These are phyloP conservation scores for Tretioscincus oriximinensis DNA, from an alignment of 2,113 vertebrate genomes.

Conservation along the genomic window DNA sequence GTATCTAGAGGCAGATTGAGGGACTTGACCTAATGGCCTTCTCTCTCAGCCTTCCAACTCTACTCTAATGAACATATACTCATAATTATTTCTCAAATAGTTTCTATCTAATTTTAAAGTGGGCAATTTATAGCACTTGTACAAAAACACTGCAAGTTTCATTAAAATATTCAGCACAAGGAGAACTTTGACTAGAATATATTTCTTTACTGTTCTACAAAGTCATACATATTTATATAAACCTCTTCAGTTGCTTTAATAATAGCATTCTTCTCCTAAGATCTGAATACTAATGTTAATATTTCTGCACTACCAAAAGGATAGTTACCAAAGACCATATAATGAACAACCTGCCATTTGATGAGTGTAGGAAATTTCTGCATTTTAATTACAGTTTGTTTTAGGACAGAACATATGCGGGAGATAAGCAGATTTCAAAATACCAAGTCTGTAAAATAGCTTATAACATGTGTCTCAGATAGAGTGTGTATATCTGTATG, in stretches of 20 bases:
- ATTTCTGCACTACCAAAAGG: conserved; percentile 37
- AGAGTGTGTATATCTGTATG: background rate
- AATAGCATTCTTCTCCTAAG: conserved; percentile 64
- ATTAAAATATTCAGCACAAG: conserved; percentile 76
- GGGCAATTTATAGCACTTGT: conserved; percentile 74
- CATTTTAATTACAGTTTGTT: conserved; percentile 54
- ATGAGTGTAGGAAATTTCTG: conserved; percentile 32
- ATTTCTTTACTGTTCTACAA: conserved; percentile 69
- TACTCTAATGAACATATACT: conserved; percentile 71
- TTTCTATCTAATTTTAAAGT: conserved; percentile 78
- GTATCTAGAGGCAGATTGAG: conserved; percentile 68
- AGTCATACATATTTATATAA: conserved; percentile 79
- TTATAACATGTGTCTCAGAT: background rate
- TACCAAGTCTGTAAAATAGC: background rate
- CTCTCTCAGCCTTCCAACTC: conserved; percentile 60
- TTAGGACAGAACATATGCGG: conserved; percentile 7
- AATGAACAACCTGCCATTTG: conserved; percentile 33
- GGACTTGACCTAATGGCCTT: conserved; percentile 71
- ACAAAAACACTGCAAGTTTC: conserved; percentile 69
- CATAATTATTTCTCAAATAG: conserved; percentile 77
- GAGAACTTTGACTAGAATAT: conserved; percentile 72
- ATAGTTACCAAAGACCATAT: conserved; percentile 38
- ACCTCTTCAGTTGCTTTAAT: conserved; percentile 71
- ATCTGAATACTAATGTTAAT: conserved; percentile 70
- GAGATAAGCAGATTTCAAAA: conserved; percentile 5